phyloP scores from a whole-genome alignment of 2,888 invertebrate species.

The Torymus auratus region DNA sequence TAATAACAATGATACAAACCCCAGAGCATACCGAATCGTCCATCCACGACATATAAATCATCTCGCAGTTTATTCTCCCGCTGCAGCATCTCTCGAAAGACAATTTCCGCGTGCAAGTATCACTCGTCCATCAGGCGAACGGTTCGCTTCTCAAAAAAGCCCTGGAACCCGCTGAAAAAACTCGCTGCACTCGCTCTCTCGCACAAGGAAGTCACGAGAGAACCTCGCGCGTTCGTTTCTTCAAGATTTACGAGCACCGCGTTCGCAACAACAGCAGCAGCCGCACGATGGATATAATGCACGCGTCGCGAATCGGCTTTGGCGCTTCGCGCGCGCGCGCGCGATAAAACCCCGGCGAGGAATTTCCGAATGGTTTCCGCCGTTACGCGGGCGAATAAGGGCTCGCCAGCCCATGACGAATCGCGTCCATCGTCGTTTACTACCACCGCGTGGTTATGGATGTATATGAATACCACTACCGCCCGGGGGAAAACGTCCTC shows the following conservation, averaged over 20 bases:
- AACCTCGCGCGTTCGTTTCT: conserved; percentile 9
- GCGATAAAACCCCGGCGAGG: conserved; percentile 60
- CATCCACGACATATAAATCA: too few species aligned
- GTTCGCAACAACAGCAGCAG: neutral
- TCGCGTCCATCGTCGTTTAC: conserved; percentile 33
- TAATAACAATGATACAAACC: too few species aligned
- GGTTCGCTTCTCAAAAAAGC: neutral
- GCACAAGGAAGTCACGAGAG: conserved; percentile 8
- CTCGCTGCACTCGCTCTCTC: too few species aligned
- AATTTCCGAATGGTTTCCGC: conserved; percentile 57
- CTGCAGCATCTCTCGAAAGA: too few species aligned
- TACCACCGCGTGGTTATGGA: neutral
- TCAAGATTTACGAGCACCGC: conserved; percentile 45
- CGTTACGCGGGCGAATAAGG: conserved; percentile 52
- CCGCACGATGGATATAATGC: conserved; percentile 23
- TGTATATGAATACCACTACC: too few species aligned
- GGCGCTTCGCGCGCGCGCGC: conserved; percentile 25
- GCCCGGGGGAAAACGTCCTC: conserved; percentile 9
- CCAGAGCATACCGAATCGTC: too few species aligned
- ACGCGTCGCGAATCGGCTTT: conserved; percentile 58
- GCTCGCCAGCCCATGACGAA: conserved; percentile 58
- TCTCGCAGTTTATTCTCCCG: too few species aligned
- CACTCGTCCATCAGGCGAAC: neutral
- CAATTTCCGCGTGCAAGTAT: neutral
- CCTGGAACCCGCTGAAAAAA: too few species aligned